These are phyloP conservation scores for Paracanthobrama guichenoti DNA, from an alignment of 2,113 vertebrate species.

Conservation along the genomic window DNA sequence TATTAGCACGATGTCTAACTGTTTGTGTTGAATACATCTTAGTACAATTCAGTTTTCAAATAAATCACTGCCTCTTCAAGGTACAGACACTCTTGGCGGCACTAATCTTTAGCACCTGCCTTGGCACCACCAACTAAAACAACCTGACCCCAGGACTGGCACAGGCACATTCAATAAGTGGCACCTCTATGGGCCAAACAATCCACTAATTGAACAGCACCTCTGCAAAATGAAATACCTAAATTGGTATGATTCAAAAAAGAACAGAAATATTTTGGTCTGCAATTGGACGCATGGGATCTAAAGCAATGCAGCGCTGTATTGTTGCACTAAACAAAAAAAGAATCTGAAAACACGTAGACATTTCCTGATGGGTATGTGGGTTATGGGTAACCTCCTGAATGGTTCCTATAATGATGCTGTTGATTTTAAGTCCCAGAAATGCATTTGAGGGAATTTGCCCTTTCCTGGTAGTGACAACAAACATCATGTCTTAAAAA, in stretches of 20 bases:
- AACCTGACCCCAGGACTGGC: slow-evolving; percentile 50
- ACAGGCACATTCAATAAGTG: slow-evolving; percentile 43
- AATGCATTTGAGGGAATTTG: neutral
- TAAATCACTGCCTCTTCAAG: slow-evolving; percentile 55
- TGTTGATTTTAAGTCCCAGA: neutral
- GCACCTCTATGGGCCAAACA: neutral
- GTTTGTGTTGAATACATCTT: slow-evolving; percentile 57
- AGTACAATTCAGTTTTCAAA: slow-evolving; percentile 54
- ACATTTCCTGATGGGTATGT: neutral
- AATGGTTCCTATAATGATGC: neutral
- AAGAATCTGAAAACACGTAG: neutral
- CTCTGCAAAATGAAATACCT: slow-evolving; percentile 6
- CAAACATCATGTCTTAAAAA: neutral
- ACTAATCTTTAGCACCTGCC: slow-evolving; percentile 55
- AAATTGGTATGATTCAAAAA: slow-evolving; percentile 15
- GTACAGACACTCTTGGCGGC: slow-evolving; percentile 38
- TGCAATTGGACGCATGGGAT: neutral
- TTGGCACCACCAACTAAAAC: slow-evolving; percentile 50
- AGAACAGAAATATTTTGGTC: slow-evolving; percentile 27
- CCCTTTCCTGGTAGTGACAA: neutral
- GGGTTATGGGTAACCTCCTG: neutral
- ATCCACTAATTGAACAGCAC: slow-evolving; percentile 22
- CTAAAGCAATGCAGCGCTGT: neutral
- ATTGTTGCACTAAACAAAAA: neutral
- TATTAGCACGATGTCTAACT: slow-evolving; percentile 53